Evolutionary conservation across 2,888 invertebrate species (phyloP).

Genomic region (Hydrotaea cyrtoneurina): DNA sequence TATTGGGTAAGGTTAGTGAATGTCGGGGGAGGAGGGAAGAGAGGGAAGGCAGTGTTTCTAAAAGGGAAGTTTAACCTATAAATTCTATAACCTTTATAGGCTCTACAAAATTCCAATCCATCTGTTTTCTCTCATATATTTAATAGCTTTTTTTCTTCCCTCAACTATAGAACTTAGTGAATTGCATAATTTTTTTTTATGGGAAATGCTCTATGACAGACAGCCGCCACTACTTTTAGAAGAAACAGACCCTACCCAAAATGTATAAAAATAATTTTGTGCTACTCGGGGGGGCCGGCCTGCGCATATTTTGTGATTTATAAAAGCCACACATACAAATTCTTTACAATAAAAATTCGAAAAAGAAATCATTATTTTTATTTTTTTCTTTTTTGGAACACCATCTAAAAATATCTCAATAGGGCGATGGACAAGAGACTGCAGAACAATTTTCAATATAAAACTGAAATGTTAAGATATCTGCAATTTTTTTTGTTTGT

Average conservation of each 20-base stretch:
- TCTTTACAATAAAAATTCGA: neutral
- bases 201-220: constrained; percentile 17
- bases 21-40: neutral
- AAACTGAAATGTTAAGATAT: neutral
- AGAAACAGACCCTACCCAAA: constrained; percentile 47
- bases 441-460: neutral
- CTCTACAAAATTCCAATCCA: neutral
- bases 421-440: no score
- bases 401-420: no score
- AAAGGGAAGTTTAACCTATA: neutral
- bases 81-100: neutral
- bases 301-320: neutral
- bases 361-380: constrained; percentile 46
- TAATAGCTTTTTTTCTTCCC: neutral
- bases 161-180: neutral
- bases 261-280: constrained; percentile 12
- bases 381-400: neutral
- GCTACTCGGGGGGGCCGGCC: neutral
- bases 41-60: neutral
- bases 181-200: constrained; percentile 47
- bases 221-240: neutral
- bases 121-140: no score
- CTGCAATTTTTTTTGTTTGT: neutral
- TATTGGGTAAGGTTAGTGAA: neutral
- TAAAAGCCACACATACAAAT: neutral